phyloP scores from a whole-genome alignment of 2,888 invertebrate species.

The Encarsia formosa region DNA sequence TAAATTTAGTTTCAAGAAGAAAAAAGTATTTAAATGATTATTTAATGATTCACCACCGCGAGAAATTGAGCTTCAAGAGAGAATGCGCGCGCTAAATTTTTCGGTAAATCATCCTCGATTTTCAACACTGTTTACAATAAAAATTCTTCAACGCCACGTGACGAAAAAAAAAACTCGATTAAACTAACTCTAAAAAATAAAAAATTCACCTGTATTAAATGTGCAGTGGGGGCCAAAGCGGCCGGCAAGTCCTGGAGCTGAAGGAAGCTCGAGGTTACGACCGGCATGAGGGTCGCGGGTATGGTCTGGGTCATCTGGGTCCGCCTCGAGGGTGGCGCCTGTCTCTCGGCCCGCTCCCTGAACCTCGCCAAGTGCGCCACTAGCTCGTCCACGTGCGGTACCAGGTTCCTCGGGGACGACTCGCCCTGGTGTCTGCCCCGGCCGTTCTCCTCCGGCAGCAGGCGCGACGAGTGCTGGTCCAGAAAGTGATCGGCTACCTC shows the following conservation, averaged over 20 bases:
- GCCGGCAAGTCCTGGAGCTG: slow-evolving; percentile 43
- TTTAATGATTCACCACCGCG: too few species aligned
- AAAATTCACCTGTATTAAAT: too few species aligned
- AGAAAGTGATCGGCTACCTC: slow-evolving; percentile 47
- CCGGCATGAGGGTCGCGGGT: slow-evolving; percentile 36
- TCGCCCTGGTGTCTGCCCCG: slow-evolving; percentile 36
- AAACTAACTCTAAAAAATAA: too few species aligned
- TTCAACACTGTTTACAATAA: too few species aligned
- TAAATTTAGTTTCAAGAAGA: too few species aligned
- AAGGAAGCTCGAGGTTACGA: slow-evolving; percentile 42
- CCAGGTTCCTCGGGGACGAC: slow-evolving; percentile 37
- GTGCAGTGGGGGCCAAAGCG: slow-evolving; percentile 34
- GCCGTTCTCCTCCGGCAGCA: slow-evolving; percentile 37
- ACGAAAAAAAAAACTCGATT: too few species aligned
- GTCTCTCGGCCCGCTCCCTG: slow-evolving; percentile 44
- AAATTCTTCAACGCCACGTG: too few species aligned
- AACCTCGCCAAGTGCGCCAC: slow-evolving; percentile 44
- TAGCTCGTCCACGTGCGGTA: too few species aligned
- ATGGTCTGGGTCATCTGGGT: slow-evolving; percentile 49
- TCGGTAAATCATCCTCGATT: too few species aligned
- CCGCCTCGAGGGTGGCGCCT: slow-evolving; percentile 44
- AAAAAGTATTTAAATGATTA: too few species aligned
- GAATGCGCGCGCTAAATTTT: too few species aligned
- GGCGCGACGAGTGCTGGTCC: slow-evolving; percentile 43
- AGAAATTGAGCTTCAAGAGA: too few species aligned